Base-by-base conservation (phyloP, 2,888 invertebrate species). In the Yponomeuta evonymella region DNA sequence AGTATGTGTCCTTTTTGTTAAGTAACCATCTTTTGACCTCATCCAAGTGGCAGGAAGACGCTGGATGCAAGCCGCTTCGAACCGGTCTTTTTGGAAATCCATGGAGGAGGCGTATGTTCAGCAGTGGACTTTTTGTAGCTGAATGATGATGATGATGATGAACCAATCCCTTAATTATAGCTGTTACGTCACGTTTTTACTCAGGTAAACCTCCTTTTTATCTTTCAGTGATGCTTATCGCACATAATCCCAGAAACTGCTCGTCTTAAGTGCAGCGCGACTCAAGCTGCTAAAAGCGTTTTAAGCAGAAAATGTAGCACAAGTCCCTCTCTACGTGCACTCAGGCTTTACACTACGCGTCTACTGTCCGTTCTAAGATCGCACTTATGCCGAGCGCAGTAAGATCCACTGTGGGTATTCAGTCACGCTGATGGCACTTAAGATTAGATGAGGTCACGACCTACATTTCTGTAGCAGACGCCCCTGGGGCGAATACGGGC, bases 401-500 rank as follows among this genome's bases (percentile, higher is more conserved):
- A 63, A 63, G 63, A 15, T 63, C n/a, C 63, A 63, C 9, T 15
- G 43, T 8, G 43, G 43, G 43, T 43, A 43, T 43, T 8, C 43
- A 43, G 8, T 43, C 43, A 43, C 8, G 43, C 43, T 43, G 43
- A 43, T 43, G 3, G 43, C 6, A 43, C 43, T 33, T 6, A 64
- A 64, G 73, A 72, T 74, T 70, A 71, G 51, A 71, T 73, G 72
- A 74, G 73, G 76, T 78, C 77, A 73, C 79, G 82, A 81, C 83
- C 83, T 74, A 82, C 72, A 78, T 82, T 75, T 74, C 69, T 72
- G 72, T 73, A 15, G 51, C 12, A 58, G 77, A 78, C 74, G 74
- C 77, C 75, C 64, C 71, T 71, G 15, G 51, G 51, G 51, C 12
- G 15, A 58, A 58, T 58, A 58, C 51, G 72, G 75, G 77, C 75